Conservation (phyloP, 92 coral and sea anemone genomes). For the Phymanthus crucifer region DNA sequence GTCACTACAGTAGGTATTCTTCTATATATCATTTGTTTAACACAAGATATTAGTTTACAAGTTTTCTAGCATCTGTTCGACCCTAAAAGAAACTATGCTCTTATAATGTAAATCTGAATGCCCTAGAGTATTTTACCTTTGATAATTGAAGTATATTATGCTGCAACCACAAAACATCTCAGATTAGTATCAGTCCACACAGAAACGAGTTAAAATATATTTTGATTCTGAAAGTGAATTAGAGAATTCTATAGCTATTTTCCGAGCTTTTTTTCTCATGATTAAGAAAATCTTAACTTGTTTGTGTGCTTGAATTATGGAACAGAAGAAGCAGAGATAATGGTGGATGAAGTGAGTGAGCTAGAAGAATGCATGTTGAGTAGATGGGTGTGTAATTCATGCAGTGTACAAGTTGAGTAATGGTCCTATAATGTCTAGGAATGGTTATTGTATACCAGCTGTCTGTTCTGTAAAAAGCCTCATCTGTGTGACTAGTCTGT, state of each 20-base stretch:
- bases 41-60: no score
- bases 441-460: not conserved
- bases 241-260: not conserved
- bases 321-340: not conserved
- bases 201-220: not conserved
- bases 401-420: not conserved
- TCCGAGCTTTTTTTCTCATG: not conserved
- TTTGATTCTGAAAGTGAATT: not conserved
- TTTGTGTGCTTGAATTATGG: not conserved
- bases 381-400: slow-evolving; percentile 1
- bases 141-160: no score
- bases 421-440: slow-evolving; percentile 2
- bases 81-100: not conserved
- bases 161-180: not conserved
- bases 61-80: not conserved
- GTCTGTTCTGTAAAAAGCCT: not conserved
- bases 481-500: not conserved
- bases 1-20: no score
- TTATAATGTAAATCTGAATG: no score
- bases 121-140: no score
- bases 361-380: slow-evolving; percentile 1
- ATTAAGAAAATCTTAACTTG: not conserved
- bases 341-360: not conserved
- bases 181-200: not conserved
- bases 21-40: no score